Evolutionary conservation across 2,797 vertebrate genomes (phyloP), one percentile per base, ranked within the genome.

Genomic region (Orientallactaga sibirica): DNA sequence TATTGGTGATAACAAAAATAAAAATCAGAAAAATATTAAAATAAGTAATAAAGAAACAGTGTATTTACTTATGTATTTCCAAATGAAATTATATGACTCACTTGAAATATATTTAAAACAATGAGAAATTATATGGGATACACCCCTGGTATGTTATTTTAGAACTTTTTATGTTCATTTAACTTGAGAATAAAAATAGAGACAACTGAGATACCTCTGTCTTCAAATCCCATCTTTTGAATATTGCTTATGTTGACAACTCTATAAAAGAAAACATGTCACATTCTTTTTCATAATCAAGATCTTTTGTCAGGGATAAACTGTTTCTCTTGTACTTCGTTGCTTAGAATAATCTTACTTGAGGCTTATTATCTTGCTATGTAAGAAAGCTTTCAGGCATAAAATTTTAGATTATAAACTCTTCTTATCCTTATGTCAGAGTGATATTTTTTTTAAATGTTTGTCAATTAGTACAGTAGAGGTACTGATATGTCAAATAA

Each of bases 311-410:
- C 43, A 66, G 24, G 29, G 62, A 61, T 75, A 71, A 78, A 41
- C 14, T 84, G n/a, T 66, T 82, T 88, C 19, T 71, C n/a, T 41
- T 78, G 3, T 48, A 62, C 12, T 67, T 85, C 15, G 62, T 68
- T 92, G 20, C 24, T 88, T 92, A 70, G 12, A 86, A 86, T 80
- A 92, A 90, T 68, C 48, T 87, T 20, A 3, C 55, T 55, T 89
- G 19, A 82, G 11, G 3, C 88, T 71, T 25, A 29, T 19, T 83
- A 25, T 19, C 41, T 83, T n/a, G 52, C 27, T 48, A 77, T 18
- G 37, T 62, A 82, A 52, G 29, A n/a, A 86, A 87, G 27, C 2
- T 62, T 87, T 92, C 43, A 88, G 22, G 0, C 61, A 52, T 19
- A 79, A 71, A n/a, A 7, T 29, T 91, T 75, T 70, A 7, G 27